phyloP scores from a whole-genome alignment of 2,113 vertebrate genomes.

The Microcebus tavaratra region DNA sequence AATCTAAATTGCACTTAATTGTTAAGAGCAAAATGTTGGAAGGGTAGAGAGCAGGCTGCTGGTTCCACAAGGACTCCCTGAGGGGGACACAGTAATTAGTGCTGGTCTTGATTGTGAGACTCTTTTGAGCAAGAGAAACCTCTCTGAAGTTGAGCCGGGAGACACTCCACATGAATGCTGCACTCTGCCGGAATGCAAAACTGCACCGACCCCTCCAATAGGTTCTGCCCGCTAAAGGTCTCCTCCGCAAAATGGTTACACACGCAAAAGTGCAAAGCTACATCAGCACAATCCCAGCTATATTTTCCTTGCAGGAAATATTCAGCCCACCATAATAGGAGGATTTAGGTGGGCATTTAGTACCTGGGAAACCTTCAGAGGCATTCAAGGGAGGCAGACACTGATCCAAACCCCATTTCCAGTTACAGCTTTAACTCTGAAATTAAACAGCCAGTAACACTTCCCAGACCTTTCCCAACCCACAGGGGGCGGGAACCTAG shows the following conservation, averaged over 20 bases:
- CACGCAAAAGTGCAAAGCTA: not conserved
- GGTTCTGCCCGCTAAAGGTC: not conserved
- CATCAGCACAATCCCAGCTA: not conserved
- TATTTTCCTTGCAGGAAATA: not conserved
- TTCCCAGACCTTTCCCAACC: not conserved
- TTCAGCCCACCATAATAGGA: not conserved
- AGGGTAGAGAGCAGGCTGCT: not conserved
- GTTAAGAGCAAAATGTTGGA: slow-evolving; percentile 22
- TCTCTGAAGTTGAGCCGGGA: not conserved
- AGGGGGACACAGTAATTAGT: not conserved
- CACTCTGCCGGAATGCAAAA: not conserved
- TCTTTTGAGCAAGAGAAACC: slow-evolving; percentile 52
- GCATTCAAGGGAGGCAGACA: not conserved
- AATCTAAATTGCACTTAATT: slow-evolving; percentile 70
- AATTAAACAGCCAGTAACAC: not conserved
- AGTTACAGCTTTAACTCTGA: not conserved
- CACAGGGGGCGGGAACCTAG: not conserved
- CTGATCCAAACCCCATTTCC: not conserved
- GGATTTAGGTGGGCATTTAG: not conserved
- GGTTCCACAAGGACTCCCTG: not conserved
- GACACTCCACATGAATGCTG: not conserved
- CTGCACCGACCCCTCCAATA: not conserved
- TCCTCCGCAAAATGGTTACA: not conserved
- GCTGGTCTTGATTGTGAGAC: not conserved
- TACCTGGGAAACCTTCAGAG: not conserved